A percentile compares a stretch with the other conserved stretches of the same genome.
Evolutionary conservation across 2,113 vertebrate genomes (phyloP).

Genomic region (human (Homo sapiens)): GRCh38 chr4:124645501-124646000

Average conservation of each 20-base stretch:
- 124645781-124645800: background rate
- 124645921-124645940: background rate
- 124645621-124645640: background rate
- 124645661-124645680: background rate
- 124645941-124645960: background rate
- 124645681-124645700: background rate
- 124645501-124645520: background rate
- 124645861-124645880: background rate
- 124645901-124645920: background rate
- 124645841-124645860: background rate
- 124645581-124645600: background rate
- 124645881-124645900: background rate
- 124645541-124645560: background rate
- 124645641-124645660: background rate
- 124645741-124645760: background rate
- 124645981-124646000: background rate
- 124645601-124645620: background rate
- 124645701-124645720: background rate
- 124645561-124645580: background rate
- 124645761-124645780: background rate
- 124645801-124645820: background rate
- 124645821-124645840: background rate
- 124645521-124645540: background rate
- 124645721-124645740: background rate
- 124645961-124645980: background rate